These are phyloP conservation scores for Drosophila atripex DNA, from an alignment of 2,888 invertebrate species.

Conservation along the genomic window DNA sequence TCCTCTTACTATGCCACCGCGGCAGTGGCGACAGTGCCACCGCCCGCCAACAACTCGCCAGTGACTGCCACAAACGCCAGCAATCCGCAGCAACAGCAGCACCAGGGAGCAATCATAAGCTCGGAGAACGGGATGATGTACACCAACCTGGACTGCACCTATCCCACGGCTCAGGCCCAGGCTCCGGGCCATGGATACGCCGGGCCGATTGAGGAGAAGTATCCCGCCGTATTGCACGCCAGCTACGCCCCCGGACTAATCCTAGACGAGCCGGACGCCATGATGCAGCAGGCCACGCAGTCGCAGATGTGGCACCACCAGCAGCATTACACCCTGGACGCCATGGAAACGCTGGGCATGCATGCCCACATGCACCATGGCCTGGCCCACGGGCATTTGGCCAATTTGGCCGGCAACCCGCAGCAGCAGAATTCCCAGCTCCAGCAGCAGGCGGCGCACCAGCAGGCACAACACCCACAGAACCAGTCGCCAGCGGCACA, in stretches of 20 bases:
- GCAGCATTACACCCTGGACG: constrained; percentile 74
- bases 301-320: constrained; percentile 81
- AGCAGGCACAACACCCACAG: constrained; percentile 53
- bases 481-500: constrained; percentile 45
- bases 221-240: constrained; percentile 86
- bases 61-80: constrained; percentile 69
- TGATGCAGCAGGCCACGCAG: constrained; percentile 76
- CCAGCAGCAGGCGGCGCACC: constrained; percentile 55
- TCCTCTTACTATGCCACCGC: constrained; percentile 82
- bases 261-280: constrained; percentile 80
- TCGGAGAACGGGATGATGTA: constrained; percentile 94
- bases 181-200: constrained; percentile 65
- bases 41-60: constrained; percentile 78
- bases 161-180: constrained; percentile 82
- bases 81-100: constrained; percentile 35
- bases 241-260: constrained; percentile 84
- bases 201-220: constrained; percentile 81
- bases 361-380: constrained; percentile 81
- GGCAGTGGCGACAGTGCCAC: constrained; percentile 77
- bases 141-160: constrained; percentile 92
- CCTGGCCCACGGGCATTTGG: constrained; percentile 68
- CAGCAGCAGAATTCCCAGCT: constrained; percentile 60
- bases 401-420: constrained; percentile 58
- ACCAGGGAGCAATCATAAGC: constrained; percentile 88
- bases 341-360: constrained; percentile 73